phyloP scores from a whole-genome alignment of 2,113 vertebrate genomes.

The Phylloscopus trochiloides region DNA sequence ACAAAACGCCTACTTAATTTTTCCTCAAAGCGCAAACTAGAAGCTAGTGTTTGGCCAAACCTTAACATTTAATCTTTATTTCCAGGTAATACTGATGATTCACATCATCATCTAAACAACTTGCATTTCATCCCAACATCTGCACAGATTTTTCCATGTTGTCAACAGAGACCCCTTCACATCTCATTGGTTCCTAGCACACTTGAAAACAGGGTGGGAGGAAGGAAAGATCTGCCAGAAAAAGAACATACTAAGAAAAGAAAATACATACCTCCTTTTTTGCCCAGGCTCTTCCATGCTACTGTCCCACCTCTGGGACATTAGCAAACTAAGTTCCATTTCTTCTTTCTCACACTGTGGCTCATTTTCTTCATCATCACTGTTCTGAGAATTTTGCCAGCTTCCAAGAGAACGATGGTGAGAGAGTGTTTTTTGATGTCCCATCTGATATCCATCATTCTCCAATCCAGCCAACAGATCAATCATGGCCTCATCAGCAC shows the following conservation, averaged over 20 bases:
- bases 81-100: not conserved
- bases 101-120: not conserved
- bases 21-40: not conserved
- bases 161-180: not conserved
- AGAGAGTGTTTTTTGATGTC: constrained; percentile 69
- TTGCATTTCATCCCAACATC: not conserved
- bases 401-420: constrained; percentile 75
- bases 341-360: constrained; percentile 89
- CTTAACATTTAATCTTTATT: not conserved
- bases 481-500: constrained; percentile 86
- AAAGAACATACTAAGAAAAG: not conserved
- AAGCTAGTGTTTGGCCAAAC: not conserved
- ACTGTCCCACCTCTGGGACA: constrained; percentile 96
- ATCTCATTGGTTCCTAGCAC: not conserved
- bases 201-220: not conserved
- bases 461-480: constrained; percentile 90
- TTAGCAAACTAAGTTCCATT: constrained; percentile 89
- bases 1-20: not conserved
- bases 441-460: constrained; percentile 82
- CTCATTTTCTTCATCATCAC: constrained; percentile 94
- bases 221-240: not conserved
- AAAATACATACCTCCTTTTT: constrained; percentile 73
- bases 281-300: constrained; percentile 70
- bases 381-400: constrained; percentile 84
- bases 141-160: not conserved